Base-by-base conservation (phyloP, 2,797 vertebrate genomes). In the Vireo griseus region DNA sequence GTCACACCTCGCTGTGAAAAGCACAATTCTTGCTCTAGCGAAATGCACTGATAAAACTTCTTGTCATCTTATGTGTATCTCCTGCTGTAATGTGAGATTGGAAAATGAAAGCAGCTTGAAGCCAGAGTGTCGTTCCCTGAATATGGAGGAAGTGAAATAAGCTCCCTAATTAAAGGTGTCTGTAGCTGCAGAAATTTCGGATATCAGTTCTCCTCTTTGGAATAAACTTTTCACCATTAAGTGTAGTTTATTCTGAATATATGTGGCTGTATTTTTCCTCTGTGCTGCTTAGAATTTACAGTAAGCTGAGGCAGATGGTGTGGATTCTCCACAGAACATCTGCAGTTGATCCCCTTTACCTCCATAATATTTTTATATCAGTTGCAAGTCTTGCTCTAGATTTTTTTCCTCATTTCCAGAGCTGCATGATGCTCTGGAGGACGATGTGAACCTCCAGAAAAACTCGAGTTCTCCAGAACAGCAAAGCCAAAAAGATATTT, bases 141-240 rank as follows among this genome's bases (percentile, higher is more conserved):
- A 55, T 47, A 58, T 39, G 47, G 74, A 85, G 68, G 54, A 44
- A 83, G 71, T 83, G 76, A 95, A 95, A 94, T 40, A 85, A 71
- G 19, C 65, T 88, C 85, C 85, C 68, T 86, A 95, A 95, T 95
- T 95, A 92, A 90, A 83, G 45, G 42, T 88, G 90, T 66, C 84
- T 88, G 62, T 66, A 51, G 72, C 26, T 95, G 57, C 50, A 48
- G 21, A 75, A 72, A 37, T 4, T 42, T 20, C 37, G 10, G 5
- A 7, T 68, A 37, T 81, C n/a, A 26, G 12, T 19, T 71, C 35
- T 72, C 66, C 40, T 66, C 35, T 40, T 40, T 40, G 37, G 66
- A 77, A 58, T 25, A 45, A 76, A 31, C 37, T 66, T 69, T 74
- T 50, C 26, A 12, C 29, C 6, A 6, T 2, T 33, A 24, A 35